These are phyloP conservation scores for Acleris literana DNA, from an alignment of 2,888 invertebrate species.

Conservation along the genomic window DNA sequence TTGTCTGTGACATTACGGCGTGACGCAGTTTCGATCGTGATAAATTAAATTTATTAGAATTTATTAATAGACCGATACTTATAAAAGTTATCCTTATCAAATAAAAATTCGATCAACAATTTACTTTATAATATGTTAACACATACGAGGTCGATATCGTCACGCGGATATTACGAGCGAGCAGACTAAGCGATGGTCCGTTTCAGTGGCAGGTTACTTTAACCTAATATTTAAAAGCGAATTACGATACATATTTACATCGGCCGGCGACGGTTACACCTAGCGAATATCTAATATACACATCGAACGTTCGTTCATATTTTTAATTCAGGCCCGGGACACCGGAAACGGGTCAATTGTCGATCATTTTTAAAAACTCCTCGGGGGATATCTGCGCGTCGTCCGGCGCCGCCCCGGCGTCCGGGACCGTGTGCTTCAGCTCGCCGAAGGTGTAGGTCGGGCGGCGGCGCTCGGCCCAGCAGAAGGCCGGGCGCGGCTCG, in stretches of 20 bases:
- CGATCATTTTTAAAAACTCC: conserved; percentile 72
- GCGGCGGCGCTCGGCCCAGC: conserved; percentile 39
- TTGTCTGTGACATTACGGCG: neutral
- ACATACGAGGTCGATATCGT: neutral
- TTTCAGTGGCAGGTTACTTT: conserved; percentile 77
- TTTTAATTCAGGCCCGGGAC: conserved; percentile 39
- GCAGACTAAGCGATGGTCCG: conserved; percentile 74
- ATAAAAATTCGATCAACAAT: neutral
- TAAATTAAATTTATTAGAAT: too few species aligned
- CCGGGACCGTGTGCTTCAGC: conserved; percentile 74
- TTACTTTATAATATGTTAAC: neutral
- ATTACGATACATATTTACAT: conserved; percentile 78
- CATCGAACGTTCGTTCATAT: conserved; percentile 60
- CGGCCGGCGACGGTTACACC: conserved; percentile 62
- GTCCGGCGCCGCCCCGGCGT: conserved; percentile 55
- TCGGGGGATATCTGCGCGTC: conserved; percentile 66
- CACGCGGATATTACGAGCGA: neutral
- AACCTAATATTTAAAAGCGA: conserved; percentile 76
- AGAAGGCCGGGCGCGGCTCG: conserved; percentile 27
- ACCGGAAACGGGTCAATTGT: conserved; percentile 57
- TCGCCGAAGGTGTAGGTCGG: conserved; percentile 72
- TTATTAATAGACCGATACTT: too few species aligned
- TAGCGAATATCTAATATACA: conserved; percentile 67
- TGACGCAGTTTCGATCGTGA: too few species aligned
- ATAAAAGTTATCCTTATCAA: too few species aligned